Evolutionary conservation across 2,797 vertebrate species (phyloP), one percentile per base, ranked within the genome.

Genomic region (Hipposideros larvatus): DNA sequence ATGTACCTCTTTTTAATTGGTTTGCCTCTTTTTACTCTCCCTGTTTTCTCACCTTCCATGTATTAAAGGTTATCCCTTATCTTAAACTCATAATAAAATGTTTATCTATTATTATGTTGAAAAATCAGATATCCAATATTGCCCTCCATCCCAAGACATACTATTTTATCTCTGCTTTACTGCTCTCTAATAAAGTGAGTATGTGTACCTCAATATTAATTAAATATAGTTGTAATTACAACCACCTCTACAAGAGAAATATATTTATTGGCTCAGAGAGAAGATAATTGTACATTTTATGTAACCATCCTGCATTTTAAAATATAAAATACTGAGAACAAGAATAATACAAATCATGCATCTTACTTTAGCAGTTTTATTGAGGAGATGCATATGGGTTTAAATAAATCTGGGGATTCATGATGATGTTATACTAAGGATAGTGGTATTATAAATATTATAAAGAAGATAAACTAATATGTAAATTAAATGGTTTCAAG

Each of bases 401-500:
- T 91, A 75, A 95, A 51, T 71, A 74, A 70, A 65, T 46, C 41
- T 83, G 65, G 1, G 65, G n/a, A 43, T 34, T 84, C 48, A 92
- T 10, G 34, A 46, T 61, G 31, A 77, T 34, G 18, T n/a, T 84
- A 61, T 89, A 34, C 8, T 63, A 84, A 41, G 34, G 79, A 28
- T 4, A 61, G 53, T 59, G 59, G 21, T 7, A 79, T 73, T 68
- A 73, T 10, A 85, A 93, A 95, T 13, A 83, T 59, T 71, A 79
- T 2, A 74, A 41, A 94, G 31, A 74, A 75, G 91, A 84, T 78
- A 51, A 59, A 43, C n/a, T 74, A 95, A 91, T 61, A 68, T 37
- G 16, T 46, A 61, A 86, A 55, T 65, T 83, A 87, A 92, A 70
- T 31, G 37, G n/a, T 66, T 93, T 87, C 28, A 85, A 83, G 73